Conservation (phyloP, 1,140 invertebrate species). For the Scaptomyza hsui region DNA sequence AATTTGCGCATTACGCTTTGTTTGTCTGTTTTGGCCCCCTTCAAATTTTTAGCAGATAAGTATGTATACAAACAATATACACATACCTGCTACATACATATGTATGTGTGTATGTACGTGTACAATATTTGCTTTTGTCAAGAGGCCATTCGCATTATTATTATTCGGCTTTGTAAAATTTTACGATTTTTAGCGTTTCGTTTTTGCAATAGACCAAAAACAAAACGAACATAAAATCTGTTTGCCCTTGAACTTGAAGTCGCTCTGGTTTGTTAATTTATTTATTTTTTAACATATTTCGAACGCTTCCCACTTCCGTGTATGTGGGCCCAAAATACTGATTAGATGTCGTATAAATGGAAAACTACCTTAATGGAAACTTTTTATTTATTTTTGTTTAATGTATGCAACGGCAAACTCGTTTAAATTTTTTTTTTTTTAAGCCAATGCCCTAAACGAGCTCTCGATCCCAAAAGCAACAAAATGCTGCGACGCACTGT, state of each 20-base stretch:
- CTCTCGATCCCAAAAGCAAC: not conserved
- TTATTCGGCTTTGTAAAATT: conserved; percentile 45
- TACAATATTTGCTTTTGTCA: conserved; percentile 68
- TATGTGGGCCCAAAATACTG: not conserved
- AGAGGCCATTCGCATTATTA: conserved; percentile 73
- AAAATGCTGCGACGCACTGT: not conserved
- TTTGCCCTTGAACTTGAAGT: conserved; percentile 55
- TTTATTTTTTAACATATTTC: conserved; percentile 13
- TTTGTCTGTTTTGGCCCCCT: conserved; percentile 50
- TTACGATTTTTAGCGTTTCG: conserved; percentile 25
- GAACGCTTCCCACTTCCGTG: conserved; percentile 41
- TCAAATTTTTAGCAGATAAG: conserved; percentile 2
- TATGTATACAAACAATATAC: conserved; percentile 16
- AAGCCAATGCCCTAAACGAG: conserved; percentile 44
- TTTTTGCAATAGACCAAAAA: conserved; percentile 21
- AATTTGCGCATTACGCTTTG: conserved; percentile 73
- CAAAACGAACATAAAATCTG: not conserved
- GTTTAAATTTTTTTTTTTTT: conserved; percentile 22
- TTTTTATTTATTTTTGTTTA: conserved; percentile 24
- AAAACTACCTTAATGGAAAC: conserved; percentile 44
- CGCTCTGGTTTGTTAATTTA: conserved; percentile 21
- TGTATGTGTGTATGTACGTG: conserved; percentile 26
- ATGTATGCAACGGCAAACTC: conserved; percentile 24
- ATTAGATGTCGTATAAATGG: conserved; percentile 18
- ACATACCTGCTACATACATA: conserved; percentile 13